phyloP scores from a whole-genome alignment of 2,888 invertebrate genomes.

The Crematogaster levior region DNA sequence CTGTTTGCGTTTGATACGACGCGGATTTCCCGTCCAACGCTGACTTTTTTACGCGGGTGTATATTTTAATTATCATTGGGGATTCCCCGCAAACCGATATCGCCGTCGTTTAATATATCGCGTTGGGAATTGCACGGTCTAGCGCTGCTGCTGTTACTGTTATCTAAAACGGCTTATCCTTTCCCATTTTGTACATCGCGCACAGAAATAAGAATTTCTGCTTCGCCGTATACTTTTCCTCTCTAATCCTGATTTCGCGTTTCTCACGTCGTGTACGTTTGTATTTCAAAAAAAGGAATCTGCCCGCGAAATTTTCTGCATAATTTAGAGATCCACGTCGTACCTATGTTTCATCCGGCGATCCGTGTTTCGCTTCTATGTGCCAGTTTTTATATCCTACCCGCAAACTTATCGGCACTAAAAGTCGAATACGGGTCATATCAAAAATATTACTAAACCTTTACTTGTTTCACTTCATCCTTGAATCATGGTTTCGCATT shows the following conservation, averaged over 20 bases:
- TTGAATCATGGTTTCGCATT: neutral
- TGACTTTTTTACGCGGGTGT: neutral
- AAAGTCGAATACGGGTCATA: constrained; percentile 13
- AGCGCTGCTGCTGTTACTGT: neutral
- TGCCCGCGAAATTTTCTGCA: constrained; percentile 10
- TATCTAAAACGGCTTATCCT: constrained; percentile 16
- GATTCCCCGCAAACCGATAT: neutral
- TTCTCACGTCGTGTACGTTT: neutral
- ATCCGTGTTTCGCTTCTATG: neutral
- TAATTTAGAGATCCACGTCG: constrained; percentile 17
- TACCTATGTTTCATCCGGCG: neutral
- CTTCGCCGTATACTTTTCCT: neutral
- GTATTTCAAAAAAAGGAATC: neutral
- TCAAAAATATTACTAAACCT: constrained; percentile 16
- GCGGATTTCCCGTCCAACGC: neutral
- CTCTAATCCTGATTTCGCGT: neutral
- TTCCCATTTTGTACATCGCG: neutral
- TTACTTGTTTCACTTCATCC: neutral
- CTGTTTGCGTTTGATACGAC: constrained; percentile 22
- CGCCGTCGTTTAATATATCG: constrained; percentile 4
- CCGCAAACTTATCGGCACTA: constrained; percentile 31
- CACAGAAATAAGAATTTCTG: neutral
- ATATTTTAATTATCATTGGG: constrained; percentile 22
- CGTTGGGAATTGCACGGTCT: neutral
- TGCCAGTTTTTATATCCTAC: constrained; percentile 19